Conservation (phyloP, 1,140 invertebrate genomes). For the Anagrus nilaparvatae region DNA sequence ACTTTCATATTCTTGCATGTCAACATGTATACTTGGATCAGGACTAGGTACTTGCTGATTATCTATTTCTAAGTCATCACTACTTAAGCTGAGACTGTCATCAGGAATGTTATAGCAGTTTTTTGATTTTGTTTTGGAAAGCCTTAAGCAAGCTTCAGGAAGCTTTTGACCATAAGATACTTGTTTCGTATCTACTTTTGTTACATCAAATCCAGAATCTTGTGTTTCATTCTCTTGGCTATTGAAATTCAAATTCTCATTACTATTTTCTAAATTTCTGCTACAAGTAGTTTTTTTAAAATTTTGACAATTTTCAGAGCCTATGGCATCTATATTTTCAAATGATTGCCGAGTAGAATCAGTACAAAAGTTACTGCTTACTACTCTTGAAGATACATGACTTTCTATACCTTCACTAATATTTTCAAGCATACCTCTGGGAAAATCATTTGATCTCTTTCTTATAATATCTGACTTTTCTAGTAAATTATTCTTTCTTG, state of each 20-base stretch:
- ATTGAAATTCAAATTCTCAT: neutral
- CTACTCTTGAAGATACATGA: slow-evolving; percentile 33
- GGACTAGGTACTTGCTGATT: slow-evolving; percentile 45
- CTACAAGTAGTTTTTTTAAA: too few relatives aligned
- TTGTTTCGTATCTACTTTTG: neutral
- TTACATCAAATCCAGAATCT: neutral
- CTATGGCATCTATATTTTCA: slow-evolving; percentile 8
- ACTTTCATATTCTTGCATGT: slow-evolving; percentile 49
- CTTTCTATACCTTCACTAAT: slow-evolving; percentile 38
- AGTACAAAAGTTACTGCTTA: slow-evolving; percentile 23
- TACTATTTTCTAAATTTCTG: slow-evolving; percentile 3
- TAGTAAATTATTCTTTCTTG: slow-evolving; percentile 33
- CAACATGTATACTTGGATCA: slow-evolving; percentile 49
- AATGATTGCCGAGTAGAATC: slow-evolving; percentile 16
- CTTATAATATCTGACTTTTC: slow-evolving; percentile 21
- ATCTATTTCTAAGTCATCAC: slow-evolving; percentile 45
- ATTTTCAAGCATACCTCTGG: slow-evolving; percentile 30
- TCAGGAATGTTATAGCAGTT: slow-evolving; percentile 24
- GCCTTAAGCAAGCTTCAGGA: neutral
- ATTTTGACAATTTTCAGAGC: too few relatives aligned
- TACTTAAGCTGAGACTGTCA: slow-evolving; percentile 43
- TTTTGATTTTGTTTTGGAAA: slow-evolving; percentile 11
- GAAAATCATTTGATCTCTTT: slow-evolving; percentile 28
- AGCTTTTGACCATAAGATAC: neutral
- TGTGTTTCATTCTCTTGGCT: neutral